Evolutionary conservation across 2,113 vertebrate genomes (phyloP).

Genomic region (Thalassarche chlororhynchos): DNA sequence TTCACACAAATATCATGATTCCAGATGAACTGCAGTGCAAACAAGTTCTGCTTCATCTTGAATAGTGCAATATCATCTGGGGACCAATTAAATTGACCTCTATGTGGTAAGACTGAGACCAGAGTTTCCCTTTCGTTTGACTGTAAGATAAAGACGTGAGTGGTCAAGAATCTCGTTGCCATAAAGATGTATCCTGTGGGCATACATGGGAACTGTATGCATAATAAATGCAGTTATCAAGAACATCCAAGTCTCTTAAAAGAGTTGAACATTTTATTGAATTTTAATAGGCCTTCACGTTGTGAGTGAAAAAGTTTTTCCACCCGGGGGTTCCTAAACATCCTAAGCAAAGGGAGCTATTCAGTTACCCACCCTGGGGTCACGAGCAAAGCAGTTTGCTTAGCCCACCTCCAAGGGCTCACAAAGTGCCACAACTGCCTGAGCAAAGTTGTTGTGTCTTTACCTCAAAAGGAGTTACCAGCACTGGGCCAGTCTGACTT

Average conservation of each 20-base stretch:
- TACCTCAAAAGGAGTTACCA: not conserved
- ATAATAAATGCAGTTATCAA: not conserved
- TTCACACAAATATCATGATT: not conserved
- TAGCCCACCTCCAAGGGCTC: not conserved
- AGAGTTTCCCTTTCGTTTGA: not conserved
- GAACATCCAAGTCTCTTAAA: not conserved
- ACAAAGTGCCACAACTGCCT: not conserved
- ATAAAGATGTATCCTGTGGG: not conserved
- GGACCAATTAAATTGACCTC: not conserved
- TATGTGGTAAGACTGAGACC: not conserved
- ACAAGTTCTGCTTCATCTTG: not conserved
- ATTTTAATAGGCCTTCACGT: not conserved
- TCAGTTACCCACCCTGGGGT: not conserved
- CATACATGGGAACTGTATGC: not conserved
- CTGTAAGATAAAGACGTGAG: not conserved
- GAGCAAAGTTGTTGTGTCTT: not conserved
- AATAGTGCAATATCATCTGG: not conserved
- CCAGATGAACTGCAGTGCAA: not conserved
- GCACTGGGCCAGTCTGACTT: not conserved
- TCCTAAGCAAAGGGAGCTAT: not conserved
- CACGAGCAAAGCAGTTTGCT: not conserved
- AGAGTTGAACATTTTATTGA: not conserved
- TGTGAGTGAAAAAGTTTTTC: not conserved
- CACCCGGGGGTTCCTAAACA: not conserved
- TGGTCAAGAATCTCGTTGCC: not conserved